phyloP scores from a whole-genome alignment of 2,113 vertebrate genomes.

The Oenanthe melanoleuca region DNA sequence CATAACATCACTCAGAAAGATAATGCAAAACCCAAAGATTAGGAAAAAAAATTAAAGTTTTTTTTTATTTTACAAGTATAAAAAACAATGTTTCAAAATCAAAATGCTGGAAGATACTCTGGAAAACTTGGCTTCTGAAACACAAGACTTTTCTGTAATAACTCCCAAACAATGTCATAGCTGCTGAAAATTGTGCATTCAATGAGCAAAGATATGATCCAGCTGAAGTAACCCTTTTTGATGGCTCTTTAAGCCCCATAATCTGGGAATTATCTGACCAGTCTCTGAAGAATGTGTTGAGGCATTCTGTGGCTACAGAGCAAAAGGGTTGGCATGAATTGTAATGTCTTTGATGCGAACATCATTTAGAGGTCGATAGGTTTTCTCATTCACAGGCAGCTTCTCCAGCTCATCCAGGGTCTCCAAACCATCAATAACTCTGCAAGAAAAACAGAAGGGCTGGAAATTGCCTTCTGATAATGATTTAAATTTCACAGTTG shows the following conservation, averaged over 20 bases:
- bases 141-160: not conserved
- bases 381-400: conserved; percentile 95
- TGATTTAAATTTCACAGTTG: not conserved
- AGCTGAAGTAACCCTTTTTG: not conserved
- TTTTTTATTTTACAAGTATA: conserved; percentile 33
- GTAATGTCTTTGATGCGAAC: conserved; percentile 92
- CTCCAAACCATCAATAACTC: conserved; percentile 96
- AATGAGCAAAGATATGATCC: not conserved
- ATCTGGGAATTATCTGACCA: not conserved
- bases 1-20: not conserved
- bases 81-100: not conserved
- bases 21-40: not conserved
- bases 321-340: conserved; percentile 96
- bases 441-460: conserved; percentile 57
- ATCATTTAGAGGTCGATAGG: conserved; percentile 91
- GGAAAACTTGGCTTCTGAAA: not conserved
- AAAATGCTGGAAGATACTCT: not conserved
- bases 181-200: not conserved
- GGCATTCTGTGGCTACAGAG: conserved; percentile 72
- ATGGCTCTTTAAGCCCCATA: not conserved
- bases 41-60: not conserved
- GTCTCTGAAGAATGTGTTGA: not conserved
- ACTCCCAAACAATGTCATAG: not conserved
- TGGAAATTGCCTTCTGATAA: not conserved
- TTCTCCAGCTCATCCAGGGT: conserved; percentile 96